Percentiles rank a stretch among this genome's conserved stretches.
Evolutionary conservation across 2,888 invertebrate genomes (phyloP).

Genomic region (Drepanosiphum platanoidis): DNA sequence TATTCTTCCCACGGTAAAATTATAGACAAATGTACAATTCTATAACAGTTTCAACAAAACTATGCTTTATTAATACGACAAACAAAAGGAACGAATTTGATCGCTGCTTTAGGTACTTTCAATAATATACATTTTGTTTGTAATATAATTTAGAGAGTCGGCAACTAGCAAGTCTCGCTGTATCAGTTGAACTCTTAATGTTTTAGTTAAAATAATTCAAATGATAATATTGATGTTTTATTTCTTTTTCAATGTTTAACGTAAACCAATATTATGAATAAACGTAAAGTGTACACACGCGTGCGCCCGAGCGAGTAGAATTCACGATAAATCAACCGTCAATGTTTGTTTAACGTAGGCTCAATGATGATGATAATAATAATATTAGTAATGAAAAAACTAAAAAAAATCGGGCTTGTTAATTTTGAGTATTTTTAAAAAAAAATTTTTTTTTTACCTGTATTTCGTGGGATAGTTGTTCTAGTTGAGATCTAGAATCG

Average conservation of each 20-base stretch:
- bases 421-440: background rate
- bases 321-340: background rate
- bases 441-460: slow-evolving; percentile 45
- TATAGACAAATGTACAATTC: background rate
- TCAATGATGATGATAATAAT: background rate
- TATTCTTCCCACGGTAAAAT: too few relatives aligned
- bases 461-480: slow-evolving; percentile 27
- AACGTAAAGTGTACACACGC: background rate
- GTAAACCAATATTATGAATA: background rate
- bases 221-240: too few relatives aligned
- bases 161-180: background rate
- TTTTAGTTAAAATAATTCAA: background rate
- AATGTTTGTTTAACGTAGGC: background rate
- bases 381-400: background rate
- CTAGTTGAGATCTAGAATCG: slow-evolving; percentile 54
- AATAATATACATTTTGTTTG: background rate
- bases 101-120: background rate
- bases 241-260: too few relatives aligned
- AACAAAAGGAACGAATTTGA: too few relatives aligned
- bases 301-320: background rate
- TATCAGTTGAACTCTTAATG: background rate
- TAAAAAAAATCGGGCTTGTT: background rate
- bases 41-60: background rate
- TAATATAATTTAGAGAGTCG: background rate
- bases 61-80: background rate